Evolutionary conservation across 2,888 invertebrate species (phyloP).

Genomic region (Cosmopolites sordidus): DNA sequence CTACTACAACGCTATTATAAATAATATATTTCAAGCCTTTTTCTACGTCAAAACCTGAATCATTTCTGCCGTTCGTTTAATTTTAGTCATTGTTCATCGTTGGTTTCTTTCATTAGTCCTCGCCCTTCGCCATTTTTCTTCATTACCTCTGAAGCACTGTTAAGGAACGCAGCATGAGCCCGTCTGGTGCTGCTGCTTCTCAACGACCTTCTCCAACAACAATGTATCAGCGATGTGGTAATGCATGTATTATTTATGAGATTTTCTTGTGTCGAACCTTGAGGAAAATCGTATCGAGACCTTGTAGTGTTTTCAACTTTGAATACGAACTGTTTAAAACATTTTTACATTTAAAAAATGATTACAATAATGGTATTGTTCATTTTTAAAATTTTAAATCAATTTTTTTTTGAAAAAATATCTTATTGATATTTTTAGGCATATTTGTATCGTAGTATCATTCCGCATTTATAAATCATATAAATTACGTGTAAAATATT

Average conservation of each 20-base stretch:
- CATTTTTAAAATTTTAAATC: no score
- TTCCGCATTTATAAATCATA: no score
- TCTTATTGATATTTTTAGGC: no score
- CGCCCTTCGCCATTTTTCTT: background rate
- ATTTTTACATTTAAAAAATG: no score
- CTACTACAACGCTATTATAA: no score
- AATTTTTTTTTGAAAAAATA: no score
- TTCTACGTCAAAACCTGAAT: background rate
- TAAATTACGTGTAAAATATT: no score
- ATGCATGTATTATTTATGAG: background rate
- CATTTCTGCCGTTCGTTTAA: background rate
- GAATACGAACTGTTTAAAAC: no score
- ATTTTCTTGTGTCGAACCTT: background rate
- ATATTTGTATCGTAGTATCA: no score
- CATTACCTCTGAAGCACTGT: background rate
- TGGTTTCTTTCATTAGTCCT: background rate
- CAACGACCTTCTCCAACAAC: background rate
- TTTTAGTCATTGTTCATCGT: slow-evolving; percentile 1
- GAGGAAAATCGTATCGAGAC: background rate
- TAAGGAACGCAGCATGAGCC: background rate
- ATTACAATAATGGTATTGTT: no score
- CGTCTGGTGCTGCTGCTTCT: background rate
- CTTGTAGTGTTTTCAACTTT: background rate
- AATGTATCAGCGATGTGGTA: background rate
- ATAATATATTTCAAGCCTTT: background rate